These are phyloP conservation scores for Brevipalpus yothersi DNA, from an alignment of 1,140 invertebrate species.

Conservation along the genomic window DNA sequence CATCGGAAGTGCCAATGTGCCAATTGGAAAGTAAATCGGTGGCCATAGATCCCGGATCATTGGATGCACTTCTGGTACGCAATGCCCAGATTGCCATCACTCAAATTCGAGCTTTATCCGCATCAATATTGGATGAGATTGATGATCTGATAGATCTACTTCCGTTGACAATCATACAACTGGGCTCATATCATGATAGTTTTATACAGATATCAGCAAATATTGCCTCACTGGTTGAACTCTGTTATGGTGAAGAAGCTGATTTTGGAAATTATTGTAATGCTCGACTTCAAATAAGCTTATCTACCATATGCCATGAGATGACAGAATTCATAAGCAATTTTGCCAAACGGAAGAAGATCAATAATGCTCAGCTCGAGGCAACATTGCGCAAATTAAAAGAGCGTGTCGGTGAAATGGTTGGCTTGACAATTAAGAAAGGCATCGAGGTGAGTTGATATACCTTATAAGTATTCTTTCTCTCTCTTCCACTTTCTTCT, in stretches of 20 bases:
- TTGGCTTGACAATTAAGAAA: slow-evolving; percentile 3
- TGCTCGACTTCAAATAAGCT: too few species aligned
- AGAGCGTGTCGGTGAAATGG: slow-evolving; percentile 8
- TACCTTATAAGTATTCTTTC: background rate
- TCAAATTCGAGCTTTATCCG: slow-evolving; percentile 2
- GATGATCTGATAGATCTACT: slow-evolving; percentile 6
- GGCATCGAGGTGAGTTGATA: background rate
- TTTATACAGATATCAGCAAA: background rate
- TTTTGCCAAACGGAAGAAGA: background rate
- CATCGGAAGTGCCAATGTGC: too few species aligned
- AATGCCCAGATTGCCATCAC: slow-evolving; percentile 6
- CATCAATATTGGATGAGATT: slow-evolving; percentile 2
- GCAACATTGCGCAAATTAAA: slow-evolving; percentile 4
- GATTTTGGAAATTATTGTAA: too few species aligned
- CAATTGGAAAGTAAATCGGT: slow-evolving; percentile 47
- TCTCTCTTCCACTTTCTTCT: too few species aligned
- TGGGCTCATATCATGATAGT: background rate
- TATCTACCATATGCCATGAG: background rate
- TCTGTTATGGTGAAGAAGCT: too few species aligned
- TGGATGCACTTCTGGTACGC: slow-evolving; percentile 5
- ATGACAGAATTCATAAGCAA: slow-evolving; percentile 3
- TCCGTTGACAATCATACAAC: background rate
- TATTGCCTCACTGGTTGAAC: too few species aligned
- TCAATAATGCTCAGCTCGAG: slow-evolving; percentile 9
- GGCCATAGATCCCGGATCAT: slow-evolving; percentile 6